These are phyloP conservation scores for Macrosteles quadrilineatus DNA, from an alignment of 1,140 invertebrate genomes.

Conservation along the genomic window DNA sequence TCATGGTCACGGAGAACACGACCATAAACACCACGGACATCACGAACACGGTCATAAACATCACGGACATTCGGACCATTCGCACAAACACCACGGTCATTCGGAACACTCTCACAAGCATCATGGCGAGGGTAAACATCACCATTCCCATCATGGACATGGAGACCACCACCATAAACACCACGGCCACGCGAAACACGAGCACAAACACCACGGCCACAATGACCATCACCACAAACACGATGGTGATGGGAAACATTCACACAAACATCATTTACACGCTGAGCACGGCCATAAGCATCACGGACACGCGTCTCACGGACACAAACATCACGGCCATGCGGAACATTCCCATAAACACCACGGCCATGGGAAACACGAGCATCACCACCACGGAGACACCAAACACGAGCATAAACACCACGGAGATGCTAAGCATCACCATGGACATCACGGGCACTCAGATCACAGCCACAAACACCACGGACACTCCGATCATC, in stretches of 20 bases:
- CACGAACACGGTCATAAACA: slow-evolving; percentile 6
- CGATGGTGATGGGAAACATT: slow-evolving; percentile 11
- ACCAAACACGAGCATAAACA: slow-evolving; percentile 3
- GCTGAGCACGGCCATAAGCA: slow-evolving; percentile 10
- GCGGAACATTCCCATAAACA: slow-evolving; percentile 12
- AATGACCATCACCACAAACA: background rate
- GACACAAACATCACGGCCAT: slow-evolving; percentile 22
- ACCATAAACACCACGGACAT: slow-evolving; percentile 22
- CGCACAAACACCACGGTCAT: slow-evolving; percentile 14
- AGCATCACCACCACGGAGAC: slow-evolving; percentile 9
- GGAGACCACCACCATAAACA: slow-evolving; percentile 5
- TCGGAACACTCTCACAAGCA: slow-evolving; percentile 16
- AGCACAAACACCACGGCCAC: slow-evolving; percentile 13
- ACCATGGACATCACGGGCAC: slow-evolving; percentile 4
- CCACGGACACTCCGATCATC: background rate
- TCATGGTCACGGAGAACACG: slow-evolving; percentile 27
- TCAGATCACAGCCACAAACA: slow-evolving; percentile 2
- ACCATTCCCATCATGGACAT: slow-evolving; percentile 1
- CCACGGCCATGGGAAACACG: background rate
- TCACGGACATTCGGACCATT: slow-evolving; percentile 4
- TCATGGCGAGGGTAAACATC: background rate
- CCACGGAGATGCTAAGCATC: slow-evolving; percentile 2
- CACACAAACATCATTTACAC: slow-evolving; percentile 13
- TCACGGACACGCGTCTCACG: slow-evolving; percentile 7
- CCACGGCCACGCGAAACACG: slow-evolving; percentile 9